Base-by-base conservation (phyloP, 2,113 vertebrate genomes). In the Gymnogyps californianus region DNA sequence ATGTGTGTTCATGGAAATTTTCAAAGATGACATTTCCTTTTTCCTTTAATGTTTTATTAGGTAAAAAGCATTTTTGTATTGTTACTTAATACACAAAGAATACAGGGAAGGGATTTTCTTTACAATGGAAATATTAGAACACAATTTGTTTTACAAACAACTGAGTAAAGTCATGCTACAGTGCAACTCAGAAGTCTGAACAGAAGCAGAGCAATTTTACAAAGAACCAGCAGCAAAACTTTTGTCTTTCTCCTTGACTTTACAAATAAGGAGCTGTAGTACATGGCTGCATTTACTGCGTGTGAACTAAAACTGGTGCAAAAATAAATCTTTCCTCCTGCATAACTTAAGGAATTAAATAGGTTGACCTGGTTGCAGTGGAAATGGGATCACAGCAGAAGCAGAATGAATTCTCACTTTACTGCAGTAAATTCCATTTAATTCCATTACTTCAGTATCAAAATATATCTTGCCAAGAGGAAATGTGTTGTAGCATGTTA, bases 91-190 rank as follows among this genome's bases (percentile, higher is more conserved):
- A 95, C 96, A 96, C 94, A 97, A 96, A 96, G 91, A 97, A 90
- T 96, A 97, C 94, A 97, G 94, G 55, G 17, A 97, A 96, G 90
- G 83, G 34, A 40, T 97, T 98, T 95, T 96, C 69, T 93, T 96
- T 98, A 97, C 86, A 93, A 38, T 69, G 94, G 96, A 95, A 94
- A 90, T 94, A 96, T 79, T 90, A 84, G 92, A 97, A 98, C 97
- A 97, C 87, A 96, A 83, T 77, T 96, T 1, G 20, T 66, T 89
- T 90, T 94, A 97, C 96, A 94, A 94, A 96, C 91, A 97, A 54
- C 82, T 90, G 84, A 91, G 74, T 86, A 93, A 96, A 96, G 96
- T 97, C 98, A 98, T 98, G 98, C 98, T 96, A 36, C 44, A 69
- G 59, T 87, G 76, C 72, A 96, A 96, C 91, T 93, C 38, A 31